These are phyloP conservation scores for Heterocephalus glaber DNA, from an alignment of 2,113 vertebrate genomes.

Conservation along the genomic window DNA sequence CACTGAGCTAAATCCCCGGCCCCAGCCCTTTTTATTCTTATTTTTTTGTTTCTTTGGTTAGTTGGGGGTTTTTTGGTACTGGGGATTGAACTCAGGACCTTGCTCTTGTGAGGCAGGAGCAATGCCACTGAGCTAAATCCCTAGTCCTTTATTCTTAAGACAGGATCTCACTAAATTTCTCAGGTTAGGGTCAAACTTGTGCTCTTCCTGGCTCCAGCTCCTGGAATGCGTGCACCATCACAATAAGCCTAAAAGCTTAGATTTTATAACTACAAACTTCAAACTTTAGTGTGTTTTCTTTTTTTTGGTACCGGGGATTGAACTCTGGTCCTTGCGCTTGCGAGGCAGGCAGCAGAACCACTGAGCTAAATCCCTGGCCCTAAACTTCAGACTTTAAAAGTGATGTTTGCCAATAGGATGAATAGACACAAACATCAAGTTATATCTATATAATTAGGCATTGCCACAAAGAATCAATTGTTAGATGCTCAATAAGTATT, in stretches of 20 bases:
- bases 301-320: too few species aligned
- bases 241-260: background rate
- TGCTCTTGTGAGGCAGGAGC: too few species aligned
- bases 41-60: too few species aligned
- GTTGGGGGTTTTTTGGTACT: too few species aligned
- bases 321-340: too few species aligned
- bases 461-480: background rate
- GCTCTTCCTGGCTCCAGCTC: background rate
- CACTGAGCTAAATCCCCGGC: background rate
- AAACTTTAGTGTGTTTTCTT: too few species aligned
- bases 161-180: background rate
- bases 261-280: conserved; percentile 11
- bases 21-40: background rate
- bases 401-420: background rate
- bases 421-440: background rate
- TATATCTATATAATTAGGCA: background rate
- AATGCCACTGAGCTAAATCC: too few species aligned
- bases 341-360: too few species aligned
- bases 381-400: background rate
- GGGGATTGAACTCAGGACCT: too few species aligned
- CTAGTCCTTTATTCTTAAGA: background rate
- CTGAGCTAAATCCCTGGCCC: too few species aligned
- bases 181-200: background rate
- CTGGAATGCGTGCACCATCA: background rate
- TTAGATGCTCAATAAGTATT: conserved; percentile 16